Evolutionary conservation across 2,888 invertebrate genomes (phyloP), one percentile per base, ranked within the genome.

Genomic region (Apoderus coryli): DNA sequence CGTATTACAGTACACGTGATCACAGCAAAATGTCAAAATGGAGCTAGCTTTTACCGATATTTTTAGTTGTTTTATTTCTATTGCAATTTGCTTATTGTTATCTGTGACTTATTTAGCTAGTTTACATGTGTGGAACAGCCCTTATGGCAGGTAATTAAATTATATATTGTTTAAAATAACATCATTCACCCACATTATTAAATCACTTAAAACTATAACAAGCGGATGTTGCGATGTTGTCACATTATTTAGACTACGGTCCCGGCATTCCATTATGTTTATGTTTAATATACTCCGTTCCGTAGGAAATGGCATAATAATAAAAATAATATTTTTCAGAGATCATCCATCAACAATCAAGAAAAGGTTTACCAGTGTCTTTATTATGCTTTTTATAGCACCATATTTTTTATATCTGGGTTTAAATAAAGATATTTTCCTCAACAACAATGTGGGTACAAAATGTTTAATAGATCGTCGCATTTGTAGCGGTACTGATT

Each of bases 271-370:
- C n/a, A n/a, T n/a, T n/a, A n/a, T n/a, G n/a, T n/a, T n/a, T n/a
- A n/a, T n/a, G n/a, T n/a, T n/a, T n/a, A n/a, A n/a, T n/a, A n/a
- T n/a, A n/a, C n/a, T n/a, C n/a, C n/a, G n/a, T n/a, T n/a, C n/a
- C n/a, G n/a, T n/a, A n/a, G n/a, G n/a, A n/a, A n/a, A n/a, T n/a
- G n/a, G n/a, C n/a, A n/a, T n/a, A n/a, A n/a, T n/a, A n/a, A n/a
- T n/a, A n/a, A n/a, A n/a, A n/a, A n/a, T n/a, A 28, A 32, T 39
- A 39, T 37, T 35, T 65, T 72, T 41, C 60, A 85, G 92, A 50
- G 80, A 89, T 53, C 86, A 92, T 59, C 88, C 90, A 9, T 68
- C 76, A 5, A 85, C 81, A 4, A 84, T 92, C 43, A 88, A 85
- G 55, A 72, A 72, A 51, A 69, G 90, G 50, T 90, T 90, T 54